These are phyloP conservation scores for Montipora sp. DNA, from an alignment of 64 coral and sea anemone species.

Conservation along the genomic window DNA sequence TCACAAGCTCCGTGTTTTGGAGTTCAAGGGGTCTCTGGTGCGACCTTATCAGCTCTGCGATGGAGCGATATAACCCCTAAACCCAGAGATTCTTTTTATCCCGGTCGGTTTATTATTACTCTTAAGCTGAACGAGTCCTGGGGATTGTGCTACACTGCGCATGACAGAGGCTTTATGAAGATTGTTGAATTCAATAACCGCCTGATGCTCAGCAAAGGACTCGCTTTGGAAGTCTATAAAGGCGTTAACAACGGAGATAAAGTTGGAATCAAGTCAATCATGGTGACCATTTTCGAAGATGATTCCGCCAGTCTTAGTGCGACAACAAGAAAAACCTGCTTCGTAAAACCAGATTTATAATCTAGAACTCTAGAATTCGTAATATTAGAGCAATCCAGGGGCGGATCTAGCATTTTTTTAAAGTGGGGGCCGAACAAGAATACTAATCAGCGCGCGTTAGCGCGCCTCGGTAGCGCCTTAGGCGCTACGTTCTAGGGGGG, in stretches of 20 bases:
- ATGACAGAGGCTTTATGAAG: conserved; percentile 15
- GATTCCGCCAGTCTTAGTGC: too few relatives aligned
- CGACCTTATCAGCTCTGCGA: neutral
- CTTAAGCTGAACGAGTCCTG: conserved; percentile 21
- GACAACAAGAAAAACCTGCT: too few relatives aligned
- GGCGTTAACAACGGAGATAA: neutral
- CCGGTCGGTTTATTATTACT: conserved; percentile 33
- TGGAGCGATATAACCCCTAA: neutral
- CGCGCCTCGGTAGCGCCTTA: too few relatives aligned
- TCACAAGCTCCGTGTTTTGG: neutral
- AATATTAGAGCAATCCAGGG: too few relatives aligned
- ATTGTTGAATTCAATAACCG: conserved; percentile 1
- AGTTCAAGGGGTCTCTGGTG: neutral
- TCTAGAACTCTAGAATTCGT: too few relatives aligned
- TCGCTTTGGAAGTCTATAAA: conserved; percentile 12
- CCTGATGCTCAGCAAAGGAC: conserved; percentile 2
- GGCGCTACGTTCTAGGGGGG: too few relatives aligned
- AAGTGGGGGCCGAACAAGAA: too few relatives aligned
- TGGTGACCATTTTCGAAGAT: conserved; percentile 15
- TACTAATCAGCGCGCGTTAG: too few relatives aligned
- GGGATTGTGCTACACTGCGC: conserved; percentile 25
- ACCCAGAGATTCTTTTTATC: neutral
- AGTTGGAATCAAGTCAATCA: conserved; percentile 12
- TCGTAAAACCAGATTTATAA: too few relatives aligned
- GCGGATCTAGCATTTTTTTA: too few relatives aligned